Conservation (phyloP, 2,888 invertebrate species). For the Magallana nippona region DNA sequence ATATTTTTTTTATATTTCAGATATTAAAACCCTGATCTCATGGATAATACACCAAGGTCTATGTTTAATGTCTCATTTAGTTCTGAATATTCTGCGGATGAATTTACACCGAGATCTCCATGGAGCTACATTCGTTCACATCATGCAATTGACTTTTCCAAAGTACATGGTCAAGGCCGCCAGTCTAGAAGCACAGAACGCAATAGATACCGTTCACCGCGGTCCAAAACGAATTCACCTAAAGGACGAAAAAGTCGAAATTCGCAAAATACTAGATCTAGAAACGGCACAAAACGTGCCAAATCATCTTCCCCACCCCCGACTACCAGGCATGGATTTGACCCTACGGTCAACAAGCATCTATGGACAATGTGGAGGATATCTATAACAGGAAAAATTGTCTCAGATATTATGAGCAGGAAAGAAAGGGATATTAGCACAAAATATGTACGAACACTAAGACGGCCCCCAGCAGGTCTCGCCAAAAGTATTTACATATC, state of each 20-base stretch:
- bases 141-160: background rate
- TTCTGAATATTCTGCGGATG: background rate
- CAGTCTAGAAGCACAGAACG: background rate
- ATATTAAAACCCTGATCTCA: too few relatives aligned
- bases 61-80: background rate
- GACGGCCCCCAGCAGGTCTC: constrained; percentile 20
- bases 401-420: constrained; percentile 30
- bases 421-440: background rate
- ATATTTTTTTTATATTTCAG: too few relatives aligned
- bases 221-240: constrained; percentile 8
- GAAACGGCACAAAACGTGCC: background rate
- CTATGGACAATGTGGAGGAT: constrained; percentile 51
- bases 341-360: constrained; percentile 43
- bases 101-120: background rate
- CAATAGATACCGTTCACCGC: background rate
- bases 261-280: background rate
- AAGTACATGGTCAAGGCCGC: background rate
- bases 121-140: background rate
- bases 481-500: constrained; percentile 36
- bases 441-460: background rate
- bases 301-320: background rate
- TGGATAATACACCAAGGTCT: background rate
- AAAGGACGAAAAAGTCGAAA: background rate
- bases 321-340: constrained; percentile 1
- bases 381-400: constrained; percentile 42